Conservation (phyloP, 1,140 invertebrate species). For the Orius laevigatus region DNA sequence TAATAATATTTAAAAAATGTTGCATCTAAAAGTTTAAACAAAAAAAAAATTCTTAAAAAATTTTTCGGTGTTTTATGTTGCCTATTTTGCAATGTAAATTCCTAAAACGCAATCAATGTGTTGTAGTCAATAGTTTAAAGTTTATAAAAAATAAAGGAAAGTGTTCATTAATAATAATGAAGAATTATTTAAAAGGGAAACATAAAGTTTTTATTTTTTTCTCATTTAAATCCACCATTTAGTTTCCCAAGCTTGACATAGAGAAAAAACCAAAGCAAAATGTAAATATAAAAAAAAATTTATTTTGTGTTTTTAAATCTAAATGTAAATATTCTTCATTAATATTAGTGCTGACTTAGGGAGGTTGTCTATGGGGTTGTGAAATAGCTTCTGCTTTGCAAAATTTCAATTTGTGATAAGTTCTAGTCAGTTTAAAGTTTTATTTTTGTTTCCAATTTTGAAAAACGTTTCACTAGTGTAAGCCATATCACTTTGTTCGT, state of each 20-base stretch:
- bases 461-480: too few species aligned
- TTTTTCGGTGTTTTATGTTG: neutral
- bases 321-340: slow-evolving; percentile 2
- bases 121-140: neutral
- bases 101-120: neutral
- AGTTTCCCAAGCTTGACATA: neutral
- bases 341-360: slow-evolving; percentile 5
- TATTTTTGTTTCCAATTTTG: too few species aligned
- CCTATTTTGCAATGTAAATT: slow-evolving; percentile 7
- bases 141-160: neutral
- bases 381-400: slow-evolving; percentile 11
- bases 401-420: too few species aligned
- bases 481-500: too few species aligned
- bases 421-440: too few species aligned
- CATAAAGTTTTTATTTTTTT: neutral
- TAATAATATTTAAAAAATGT: slow-evolving; percentile 6
- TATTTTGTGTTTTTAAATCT: neutral
- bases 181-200: neutral
- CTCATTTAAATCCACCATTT: too few species aligned
- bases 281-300: neutral
- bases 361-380: slow-evolving; percentile 3
- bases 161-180: slow-evolving; percentile 6
- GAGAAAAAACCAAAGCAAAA: too few species aligned
- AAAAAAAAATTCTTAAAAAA: slow-evolving; percentile 1
- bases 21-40: slow-evolving; percentile 1